Evolutionary conservation across 2,888 invertebrate genomes (phyloP).

Genomic region (Drosophila paracracens): DNA sequence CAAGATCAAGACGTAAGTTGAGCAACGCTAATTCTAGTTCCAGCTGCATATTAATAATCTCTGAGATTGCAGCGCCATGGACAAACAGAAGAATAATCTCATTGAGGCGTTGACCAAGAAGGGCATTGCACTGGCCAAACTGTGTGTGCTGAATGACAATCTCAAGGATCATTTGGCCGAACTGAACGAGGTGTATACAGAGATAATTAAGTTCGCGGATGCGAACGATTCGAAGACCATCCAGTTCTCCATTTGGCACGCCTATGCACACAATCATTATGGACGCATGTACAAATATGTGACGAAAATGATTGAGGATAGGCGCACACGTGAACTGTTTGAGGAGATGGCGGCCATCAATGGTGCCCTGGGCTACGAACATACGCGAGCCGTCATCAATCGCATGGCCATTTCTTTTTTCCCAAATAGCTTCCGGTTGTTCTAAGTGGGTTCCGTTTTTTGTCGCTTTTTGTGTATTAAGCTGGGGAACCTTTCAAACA

Average conservation of each 20-base stretch:
- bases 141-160: conserved; percentile 84
- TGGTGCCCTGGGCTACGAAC: conserved; percentile 80
- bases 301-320: conserved; percentile 92
- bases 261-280: conserved; percentile 91
- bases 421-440: conserved; percentile 83
- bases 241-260: conserved; percentile 93
- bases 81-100: conserved; percentile 92
- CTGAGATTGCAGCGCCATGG: conserved; percentile 89
- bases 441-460: conserved; percentile 61
- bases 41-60: neutral
- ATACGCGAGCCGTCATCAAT: conserved; percentile 77
- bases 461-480: conserved; percentile 4
- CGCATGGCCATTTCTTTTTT: conserved; percentile 81
- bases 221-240: conserved; percentile 91
- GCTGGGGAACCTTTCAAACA: conserved; percentile 21
- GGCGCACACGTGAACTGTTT: conserved; percentile 89
- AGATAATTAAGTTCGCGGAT: conserved; percentile 93
- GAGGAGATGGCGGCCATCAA: conserved; percentile 82
- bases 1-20: conserved; percentile 91
- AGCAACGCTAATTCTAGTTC: neutral
- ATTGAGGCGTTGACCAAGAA: conserved; percentile 92
- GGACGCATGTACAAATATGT: conserved; percentile 93
- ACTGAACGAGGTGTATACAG: conserved; percentile 88
- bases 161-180: conserved; percentile 86
- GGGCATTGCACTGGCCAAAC: conserved; percentile 90